A percentile compares a stretch with the other conserved stretches of the same genome.
Evolutionary conservation across 1,140 invertebrate genomes (phyloP).

Genomic region (Leptonema lineaticorne): DNA sequence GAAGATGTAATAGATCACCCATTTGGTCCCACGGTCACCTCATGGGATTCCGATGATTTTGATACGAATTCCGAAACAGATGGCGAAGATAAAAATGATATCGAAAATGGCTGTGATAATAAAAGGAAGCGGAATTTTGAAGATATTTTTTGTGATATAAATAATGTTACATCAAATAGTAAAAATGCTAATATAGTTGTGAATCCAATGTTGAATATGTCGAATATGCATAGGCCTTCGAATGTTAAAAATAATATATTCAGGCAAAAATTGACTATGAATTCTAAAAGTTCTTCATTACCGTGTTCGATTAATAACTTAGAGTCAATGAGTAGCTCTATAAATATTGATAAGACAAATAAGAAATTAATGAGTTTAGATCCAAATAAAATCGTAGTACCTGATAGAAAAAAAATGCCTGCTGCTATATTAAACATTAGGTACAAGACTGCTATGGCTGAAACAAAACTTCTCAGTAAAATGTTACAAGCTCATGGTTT

Average conservation of each 20-base stretch:
- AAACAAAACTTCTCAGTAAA: slow-evolving; percentile 74
- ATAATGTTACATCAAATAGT: slow-evolving; percentile 51
- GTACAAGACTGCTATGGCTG: slow-evolving; percentile 78
- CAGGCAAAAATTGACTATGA: background rate
- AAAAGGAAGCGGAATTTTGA: slow-evolving; percentile 54
- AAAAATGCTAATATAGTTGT: slow-evolving; percentile 48
- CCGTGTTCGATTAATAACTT: slow-evolving; percentile 16
- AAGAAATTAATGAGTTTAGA: slow-evolving; percentile 24
- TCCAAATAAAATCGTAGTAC: slow-evolving; percentile 44
- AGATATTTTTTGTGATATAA: slow-evolving; percentile 53
- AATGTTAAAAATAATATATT: background rate
- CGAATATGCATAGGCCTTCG: slow-evolving; percentile 24
- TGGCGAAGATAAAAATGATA: slow-evolving; percentile 7
- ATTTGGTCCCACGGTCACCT: slow-evolving; percentile 7
- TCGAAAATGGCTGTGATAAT: background rate
- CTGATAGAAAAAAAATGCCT: slow-evolving; percentile 60
- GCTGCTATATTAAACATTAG: slow-evolving; percentile 74
- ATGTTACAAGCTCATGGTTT: slow-evolving; percentile 74
- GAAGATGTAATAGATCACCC: slow-evolving; percentile 4
- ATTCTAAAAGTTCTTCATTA: slow-evolving; percentile 6
- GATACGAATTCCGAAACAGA: slow-evolving; percentile 25
- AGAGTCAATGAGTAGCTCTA: background rate
- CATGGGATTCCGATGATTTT: slow-evolving; percentile 31
- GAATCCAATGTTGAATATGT: background rate
- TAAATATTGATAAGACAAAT: slow-evolving; percentile 24